phyloP scores from a whole-genome alignment of 2,888 invertebrate genomes.

The Prosopocoilus inquinatus region DNA sequence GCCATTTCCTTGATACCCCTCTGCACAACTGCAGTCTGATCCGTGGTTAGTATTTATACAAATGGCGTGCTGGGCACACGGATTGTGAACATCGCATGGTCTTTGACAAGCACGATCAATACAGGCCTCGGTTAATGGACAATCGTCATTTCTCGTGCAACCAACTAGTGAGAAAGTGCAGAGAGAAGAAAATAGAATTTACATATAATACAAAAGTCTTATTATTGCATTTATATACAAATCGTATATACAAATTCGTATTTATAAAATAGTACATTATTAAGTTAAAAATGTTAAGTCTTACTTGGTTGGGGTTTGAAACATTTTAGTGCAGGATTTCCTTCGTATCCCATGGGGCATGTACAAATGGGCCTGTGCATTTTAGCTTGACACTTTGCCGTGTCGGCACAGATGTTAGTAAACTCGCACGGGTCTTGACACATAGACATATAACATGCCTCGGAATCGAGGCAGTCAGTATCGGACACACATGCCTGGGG shows the following conservation, averaged over 20 bases:
- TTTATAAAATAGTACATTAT: neutral
- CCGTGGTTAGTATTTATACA: slow-evolving; percentile 87
- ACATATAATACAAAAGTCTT: neutral
- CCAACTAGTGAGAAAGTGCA: slow-evolving; percentile 60
- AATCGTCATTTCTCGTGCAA: slow-evolving; percentile 85
- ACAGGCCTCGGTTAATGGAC: slow-evolving; percentile 82
- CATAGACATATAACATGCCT: slow-evolving; percentile 78
- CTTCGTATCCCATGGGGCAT: slow-evolving; percentile 77
- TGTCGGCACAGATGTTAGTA: slow-evolving; percentile 71
- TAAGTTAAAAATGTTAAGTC: slow-evolving; percentile 39
- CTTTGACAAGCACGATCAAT: slow-evolving; percentile 80
- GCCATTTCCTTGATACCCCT: slow-evolving; percentile 85
- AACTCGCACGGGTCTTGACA: slow-evolving; percentile 84
- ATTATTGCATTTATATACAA: slow-evolving; percentile 10
- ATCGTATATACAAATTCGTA: neutral
- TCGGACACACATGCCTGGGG: slow-evolving; percentile 80
- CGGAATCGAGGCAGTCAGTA: slow-evolving; percentile 78
- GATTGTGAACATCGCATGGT: slow-evolving; percentile 82
- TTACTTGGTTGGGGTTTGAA: slow-evolving; percentile 75
- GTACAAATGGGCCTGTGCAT: slow-evolving; percentile 82
- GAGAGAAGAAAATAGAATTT: slow-evolving; percentile 41
- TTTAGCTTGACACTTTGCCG: slow-evolving; percentile 76
- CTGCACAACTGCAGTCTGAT: slow-evolving; percentile 80
- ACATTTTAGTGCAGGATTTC: slow-evolving; percentile 80
- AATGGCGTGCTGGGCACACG: slow-evolving; percentile 78